These are phyloP conservation scores for Saguinus midas DNA, from an alignment of 2,113 vertebrate genomes.

Conservation along the genomic window DNA sequence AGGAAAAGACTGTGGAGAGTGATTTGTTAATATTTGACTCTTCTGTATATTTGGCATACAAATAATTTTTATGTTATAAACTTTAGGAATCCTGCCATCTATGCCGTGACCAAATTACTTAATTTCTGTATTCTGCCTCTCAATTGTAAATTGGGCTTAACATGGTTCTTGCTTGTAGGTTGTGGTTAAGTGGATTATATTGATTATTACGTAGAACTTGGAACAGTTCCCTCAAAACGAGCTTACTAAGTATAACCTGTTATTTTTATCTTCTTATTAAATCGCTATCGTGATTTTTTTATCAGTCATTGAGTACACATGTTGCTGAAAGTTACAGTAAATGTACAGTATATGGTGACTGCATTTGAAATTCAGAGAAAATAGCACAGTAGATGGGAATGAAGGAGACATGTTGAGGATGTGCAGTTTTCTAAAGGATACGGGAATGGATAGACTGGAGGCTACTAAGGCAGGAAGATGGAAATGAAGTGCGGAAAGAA, in stretches of 20 bases:
- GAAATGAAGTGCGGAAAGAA: neutral
- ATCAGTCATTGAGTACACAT: neutral
- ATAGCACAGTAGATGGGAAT: neutral
- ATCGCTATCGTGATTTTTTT: constrained; percentile 6
- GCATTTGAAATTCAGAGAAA: neutral
- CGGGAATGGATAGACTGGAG: neutral
- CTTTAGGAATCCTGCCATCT: neutral
- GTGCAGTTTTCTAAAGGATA: neutral
- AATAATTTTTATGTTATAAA: constrained; percentile 15
- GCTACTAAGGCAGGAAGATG: neutral
- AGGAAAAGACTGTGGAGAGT: neutral
- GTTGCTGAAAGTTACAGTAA: constrained; percentile 13
- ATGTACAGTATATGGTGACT: neutral
- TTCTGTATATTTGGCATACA: neutral
- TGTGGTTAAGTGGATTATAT: constrained; percentile 21
- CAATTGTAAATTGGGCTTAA: constrained; percentile 5
- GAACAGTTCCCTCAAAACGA: constrained; percentile 34
- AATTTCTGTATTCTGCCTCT: constrained; percentile 17
- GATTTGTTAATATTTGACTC: constrained; percentile 19
- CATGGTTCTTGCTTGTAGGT: neutral
- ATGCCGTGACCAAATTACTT: neutral
- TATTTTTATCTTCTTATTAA: constrained; percentile 46
- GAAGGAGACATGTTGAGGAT: neutral
- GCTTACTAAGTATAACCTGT: neutral
- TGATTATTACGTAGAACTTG: neutral